Evolutionary conservation across 37 sponge, comb jelly and placozoan genomes (phyloP).

Genomic region (Spongia lamella): DNA sequence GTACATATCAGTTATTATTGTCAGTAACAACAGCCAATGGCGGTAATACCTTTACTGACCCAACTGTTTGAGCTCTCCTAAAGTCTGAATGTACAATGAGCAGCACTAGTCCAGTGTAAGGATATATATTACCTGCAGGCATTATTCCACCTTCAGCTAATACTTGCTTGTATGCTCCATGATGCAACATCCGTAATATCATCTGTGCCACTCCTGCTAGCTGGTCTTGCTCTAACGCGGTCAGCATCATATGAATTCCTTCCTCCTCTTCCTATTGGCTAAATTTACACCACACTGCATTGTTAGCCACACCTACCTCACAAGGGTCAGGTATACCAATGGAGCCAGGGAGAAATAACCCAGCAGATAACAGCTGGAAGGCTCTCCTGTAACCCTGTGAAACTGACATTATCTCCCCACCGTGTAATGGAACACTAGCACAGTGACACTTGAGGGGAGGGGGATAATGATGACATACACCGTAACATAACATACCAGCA

Average conservation of each 20-base stretch:
- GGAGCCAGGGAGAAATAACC: conserved; percentile 87
- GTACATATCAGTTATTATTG: no score
- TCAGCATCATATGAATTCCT: conserved; percentile 62
- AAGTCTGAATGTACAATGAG: no score
- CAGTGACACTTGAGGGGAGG: conserved; percentile 41
- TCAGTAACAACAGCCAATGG: no score
- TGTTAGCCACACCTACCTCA: conserved; percentile 51
- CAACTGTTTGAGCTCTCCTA: no score
- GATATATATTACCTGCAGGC: not conserved
- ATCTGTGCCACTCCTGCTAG: conserved; percentile 81
- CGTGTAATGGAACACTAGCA: conserved; percentile 58
- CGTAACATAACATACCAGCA: conserved; percentile 60
- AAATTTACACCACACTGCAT: not conserved
- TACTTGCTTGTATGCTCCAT: conserved; percentile 79
- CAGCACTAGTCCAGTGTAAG: no score
- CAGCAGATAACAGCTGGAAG: conserved; percentile 81
- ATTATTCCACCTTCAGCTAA: conserved; percentile 48
- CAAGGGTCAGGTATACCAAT: conserved; percentile 90
- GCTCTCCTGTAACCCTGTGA: conserved; percentile 65
- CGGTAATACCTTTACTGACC: no score
- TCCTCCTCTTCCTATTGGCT: conserved; percentile 45
- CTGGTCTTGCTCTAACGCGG: conserved; percentile 69
- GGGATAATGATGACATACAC: not conserved
- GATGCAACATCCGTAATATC: conserved; percentile 77
- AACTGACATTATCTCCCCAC: conserved; percentile 51